Evolutionary conservation across 2,113 vertebrate species (phyloP).

Genomic region (Phylloscopus whistleri): DNA sequence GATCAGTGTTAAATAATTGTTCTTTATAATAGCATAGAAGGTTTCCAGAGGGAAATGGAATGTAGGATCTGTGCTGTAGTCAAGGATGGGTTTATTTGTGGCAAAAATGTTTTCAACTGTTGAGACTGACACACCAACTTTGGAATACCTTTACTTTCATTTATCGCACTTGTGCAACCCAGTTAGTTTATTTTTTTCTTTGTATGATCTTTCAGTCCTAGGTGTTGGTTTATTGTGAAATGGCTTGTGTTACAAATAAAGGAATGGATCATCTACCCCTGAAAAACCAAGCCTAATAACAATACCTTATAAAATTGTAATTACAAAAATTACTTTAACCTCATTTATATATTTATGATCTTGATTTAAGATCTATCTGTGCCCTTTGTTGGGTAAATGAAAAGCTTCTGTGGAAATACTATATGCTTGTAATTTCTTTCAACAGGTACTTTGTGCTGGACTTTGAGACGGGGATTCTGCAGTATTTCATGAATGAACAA

Average conservation of each 20-base stretch:
- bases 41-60: background rate
- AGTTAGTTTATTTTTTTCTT: background rate
- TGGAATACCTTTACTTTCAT: background rate
- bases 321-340: background rate
- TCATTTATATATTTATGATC: background rate
- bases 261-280: background rate
- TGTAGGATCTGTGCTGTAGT: background rate
- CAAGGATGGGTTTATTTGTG: background rate
- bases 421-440: background rate
- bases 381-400: background rate
- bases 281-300: background rate
- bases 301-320: background rate
- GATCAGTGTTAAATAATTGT: background rate
- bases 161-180: background rate
- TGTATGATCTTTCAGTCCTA: background rate
- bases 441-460: constrained; percentile 89
- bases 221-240: background rate
- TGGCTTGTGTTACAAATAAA: background rate
- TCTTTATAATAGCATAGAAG: background rate
- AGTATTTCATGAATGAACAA: constrained; percentile 93
- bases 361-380: background rate
- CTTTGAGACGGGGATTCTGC: constrained; percentile 86
- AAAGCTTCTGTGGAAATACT: background rate
- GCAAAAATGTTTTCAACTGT: background rate
- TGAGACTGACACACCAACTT: background rate